Evolutionary conservation across 1,140 invertebrate species (phyloP).

Genomic region (Caerostris extrusa): DNA sequence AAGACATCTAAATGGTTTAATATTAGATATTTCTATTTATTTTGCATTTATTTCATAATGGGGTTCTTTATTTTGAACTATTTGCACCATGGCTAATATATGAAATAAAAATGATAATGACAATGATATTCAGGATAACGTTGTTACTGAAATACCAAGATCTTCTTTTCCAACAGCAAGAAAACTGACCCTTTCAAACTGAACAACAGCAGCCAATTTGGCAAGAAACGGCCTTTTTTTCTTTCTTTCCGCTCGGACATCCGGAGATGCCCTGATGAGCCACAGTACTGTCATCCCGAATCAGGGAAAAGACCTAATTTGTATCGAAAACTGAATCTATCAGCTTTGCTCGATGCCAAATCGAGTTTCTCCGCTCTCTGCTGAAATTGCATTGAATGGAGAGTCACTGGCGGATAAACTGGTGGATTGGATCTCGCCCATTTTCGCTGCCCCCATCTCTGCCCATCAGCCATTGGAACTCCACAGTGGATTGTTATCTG

Average conservation of each 20-base stretch:
- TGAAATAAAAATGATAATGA: no score
- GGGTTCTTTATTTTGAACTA: no score
- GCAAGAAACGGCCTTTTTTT: slow-evolving; percentile 25
- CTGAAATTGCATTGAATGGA: no score
- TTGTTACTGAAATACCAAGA: background rate
- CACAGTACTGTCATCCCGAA: slow-evolving; percentile 57
- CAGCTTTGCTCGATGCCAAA: slow-evolving; percentile 8
- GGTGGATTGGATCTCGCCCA: background rate
- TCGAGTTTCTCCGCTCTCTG: slow-evolving; percentile 11
- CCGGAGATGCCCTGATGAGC: slow-evolving; percentile 27
- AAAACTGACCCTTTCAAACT: background rate
- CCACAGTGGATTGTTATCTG: no score
- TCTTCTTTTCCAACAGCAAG: background rate
- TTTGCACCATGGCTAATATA: no score
- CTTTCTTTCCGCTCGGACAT: background rate
- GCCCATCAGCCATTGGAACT: no score
- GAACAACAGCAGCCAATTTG: slow-evolving; percentile 38
- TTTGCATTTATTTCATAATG: no score
- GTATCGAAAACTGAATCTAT: slow-evolving; percentile 46
- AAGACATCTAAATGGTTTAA: no score
- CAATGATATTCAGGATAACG: background rate
- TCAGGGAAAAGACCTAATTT: slow-evolving; percentile 58
- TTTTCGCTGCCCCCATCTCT: background rate
- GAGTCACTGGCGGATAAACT: background rate
- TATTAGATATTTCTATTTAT: no score